Conservation (phyloP, 1,140 invertebrate genomes). For the Oedothorax gibbosus region DNA sequence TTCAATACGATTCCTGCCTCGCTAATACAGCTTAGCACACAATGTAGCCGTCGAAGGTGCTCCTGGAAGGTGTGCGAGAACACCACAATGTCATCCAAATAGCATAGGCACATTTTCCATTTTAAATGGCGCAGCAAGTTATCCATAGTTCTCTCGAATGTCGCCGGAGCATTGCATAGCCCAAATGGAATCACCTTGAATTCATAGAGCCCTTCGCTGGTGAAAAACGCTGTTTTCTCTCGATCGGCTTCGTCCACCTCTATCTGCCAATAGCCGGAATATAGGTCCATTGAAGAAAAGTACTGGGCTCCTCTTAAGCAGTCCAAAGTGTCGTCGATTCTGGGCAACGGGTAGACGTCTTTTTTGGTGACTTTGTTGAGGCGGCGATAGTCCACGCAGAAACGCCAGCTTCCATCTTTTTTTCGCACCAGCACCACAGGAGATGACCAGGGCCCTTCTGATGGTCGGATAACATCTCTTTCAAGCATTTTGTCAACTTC, state of each 20-base stretch:
- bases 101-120: conserved; percentile 9
- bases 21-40: conserved; percentile 3
- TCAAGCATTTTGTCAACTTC: conserved; percentile 65
- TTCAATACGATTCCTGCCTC: not conserved
- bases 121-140: no score
- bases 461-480: conserved; percentile 66
- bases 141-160: no score
- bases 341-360: no score
- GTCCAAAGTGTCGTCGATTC: no score
- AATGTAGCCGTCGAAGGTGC: conserved; percentile 5
- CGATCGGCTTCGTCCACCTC: conserved; percentile 65
- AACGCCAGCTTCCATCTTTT: conserved; percentile 68
- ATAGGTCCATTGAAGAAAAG: not conserved
- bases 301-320: no score
- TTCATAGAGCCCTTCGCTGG: no score
- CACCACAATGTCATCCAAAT: conserved; percentile 40
- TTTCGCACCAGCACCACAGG: conserved; percentile 70
- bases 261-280: conserved; percentile 69
- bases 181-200: no score
- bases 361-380: no score
- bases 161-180: no score
- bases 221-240: conserved; percentile 70
- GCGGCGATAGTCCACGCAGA: no score
- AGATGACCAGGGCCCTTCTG: conserved; percentile 67
- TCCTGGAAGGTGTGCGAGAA: conserved; percentile 20